Base-by-base conservation (phyloP, 2,888 invertebrate genomes). In the Coleophora deauratella region DNA sequence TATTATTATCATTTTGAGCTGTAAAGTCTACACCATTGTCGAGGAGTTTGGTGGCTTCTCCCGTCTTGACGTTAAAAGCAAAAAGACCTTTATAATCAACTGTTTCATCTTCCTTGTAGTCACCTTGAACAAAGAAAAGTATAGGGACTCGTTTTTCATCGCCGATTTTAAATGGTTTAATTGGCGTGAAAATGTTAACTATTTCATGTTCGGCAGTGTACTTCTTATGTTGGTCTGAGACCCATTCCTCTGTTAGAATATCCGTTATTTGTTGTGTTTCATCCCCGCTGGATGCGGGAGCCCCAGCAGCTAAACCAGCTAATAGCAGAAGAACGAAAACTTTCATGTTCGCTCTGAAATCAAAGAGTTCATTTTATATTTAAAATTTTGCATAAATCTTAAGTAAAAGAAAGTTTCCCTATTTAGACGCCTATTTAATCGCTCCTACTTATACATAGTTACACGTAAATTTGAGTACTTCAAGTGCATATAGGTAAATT, bases 61-160 rank as follows among this genome's bases (percentile, higher is more conserved):
- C 52, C 0, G 57, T 47, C 30, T 21, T 21, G 6, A 21, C 6
- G 21, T 56, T 59, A 0, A 65, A 38, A 0, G 57, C 42, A 27
- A 57, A 72, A 0, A 72, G 52, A 13, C 72, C 72, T 55, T 59
- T 50, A 40, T 66, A 51, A 0, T 52, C 49, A 38, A 37, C 50
- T 12, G 53, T 38, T 1, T 57, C 64, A 2, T 52, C 45, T 1
- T 41, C 46, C n/a, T 51, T 46, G 2, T 45, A 38, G 11, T 69
- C 69, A 31, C 62, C 69, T 54, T 57, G 51, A 9, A 57, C 57
- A 32, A 67, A 66, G 50, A 70, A 74, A 4, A 54, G n/a, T 0
- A 47, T 2, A 3, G 42, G 15, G 10, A 46, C 38, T 2, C 55
- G 51, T 0, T 54, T 44, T 1, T 51, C 42, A 8, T 61, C 57